These are phyloP conservation scores for Syndactyla subalaris DNA, from an alignment of 2,797 vertebrate species.

Conservation along the genomic window DNA sequence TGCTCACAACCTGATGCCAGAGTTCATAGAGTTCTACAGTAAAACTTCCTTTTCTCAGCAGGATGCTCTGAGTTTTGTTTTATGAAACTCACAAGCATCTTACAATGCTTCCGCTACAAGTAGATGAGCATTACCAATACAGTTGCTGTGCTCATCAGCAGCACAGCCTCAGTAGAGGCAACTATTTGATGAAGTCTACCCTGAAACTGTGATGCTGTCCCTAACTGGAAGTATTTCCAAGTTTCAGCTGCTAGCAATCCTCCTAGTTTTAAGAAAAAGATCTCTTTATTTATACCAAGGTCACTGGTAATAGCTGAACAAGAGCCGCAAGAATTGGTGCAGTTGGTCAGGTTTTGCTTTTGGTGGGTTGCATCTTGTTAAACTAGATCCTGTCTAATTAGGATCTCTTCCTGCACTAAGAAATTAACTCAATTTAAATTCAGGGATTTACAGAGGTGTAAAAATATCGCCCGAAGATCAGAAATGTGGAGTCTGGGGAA, in stretches of 20 bases:
- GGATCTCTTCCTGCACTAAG: background rate
- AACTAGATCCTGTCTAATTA: background rate
- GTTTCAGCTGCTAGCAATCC: background rate
- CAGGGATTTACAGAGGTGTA: background rate
- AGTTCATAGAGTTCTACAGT: no score
- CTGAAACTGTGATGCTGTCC: fast-evolving
- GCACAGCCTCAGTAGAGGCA: background rate
- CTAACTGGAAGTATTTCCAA: background rate
- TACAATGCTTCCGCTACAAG: background rate
- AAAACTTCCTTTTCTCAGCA: background rate
- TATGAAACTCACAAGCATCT: background rate
- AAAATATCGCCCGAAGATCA: background rate
- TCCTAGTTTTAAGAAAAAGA: background rate
- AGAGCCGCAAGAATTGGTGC: background rate
- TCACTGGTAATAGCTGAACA: background rate
- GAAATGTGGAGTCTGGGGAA: fast-evolving
- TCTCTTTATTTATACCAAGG: background rate
- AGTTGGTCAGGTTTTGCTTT: background rate
- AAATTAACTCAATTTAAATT: background rate
- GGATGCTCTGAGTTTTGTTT: background rate
- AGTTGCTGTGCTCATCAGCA: background rate
- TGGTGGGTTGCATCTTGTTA: fast-evolving
- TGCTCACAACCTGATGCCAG: fast-evolving
- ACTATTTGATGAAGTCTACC: background rate
- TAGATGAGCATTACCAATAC: background rate